phyloP scores from a whole-genome alignment of 1,140 invertebrate species.

The Teleogryllus occipitalis region DNA sequence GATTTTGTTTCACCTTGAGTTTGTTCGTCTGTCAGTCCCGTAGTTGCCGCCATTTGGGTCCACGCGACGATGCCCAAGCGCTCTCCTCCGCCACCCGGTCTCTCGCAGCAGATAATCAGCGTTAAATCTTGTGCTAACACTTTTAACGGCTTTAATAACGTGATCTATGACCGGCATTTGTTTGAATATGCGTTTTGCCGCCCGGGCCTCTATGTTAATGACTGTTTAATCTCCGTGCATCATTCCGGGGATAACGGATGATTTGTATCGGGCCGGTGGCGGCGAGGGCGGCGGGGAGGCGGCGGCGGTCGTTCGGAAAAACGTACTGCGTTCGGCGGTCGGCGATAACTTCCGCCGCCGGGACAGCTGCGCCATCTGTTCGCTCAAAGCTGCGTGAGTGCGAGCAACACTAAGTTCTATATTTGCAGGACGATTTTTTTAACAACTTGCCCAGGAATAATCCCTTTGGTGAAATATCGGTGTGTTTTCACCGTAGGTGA shows the following conservation, averaged over 20 bases:
- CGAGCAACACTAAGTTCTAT: too few species aligned
- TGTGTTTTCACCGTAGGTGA: too few species aligned
- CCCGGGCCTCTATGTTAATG: neutral
- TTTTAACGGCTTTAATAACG: neutral
- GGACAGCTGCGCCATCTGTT: too few species aligned
- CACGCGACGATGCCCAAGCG: neutral
- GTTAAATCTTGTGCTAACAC: constrained; percentile 1
- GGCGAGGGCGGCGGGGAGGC: too few species aligned
- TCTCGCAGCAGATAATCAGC: neutral
- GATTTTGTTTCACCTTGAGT: neutral
- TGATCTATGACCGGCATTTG: neutral
- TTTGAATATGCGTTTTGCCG: neutral
- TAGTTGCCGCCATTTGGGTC: neutral
- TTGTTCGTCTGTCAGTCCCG: neutral
- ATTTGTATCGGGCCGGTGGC: neutral
- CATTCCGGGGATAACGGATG: neutral
- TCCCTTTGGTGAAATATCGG: too few species aligned
- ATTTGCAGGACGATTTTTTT: too few species aligned
- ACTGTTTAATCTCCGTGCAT: constrained; percentile 4
- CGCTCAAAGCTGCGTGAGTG: too few species aligned
- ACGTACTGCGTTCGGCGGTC: too few species aligned
- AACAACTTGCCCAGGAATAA: too few species aligned
- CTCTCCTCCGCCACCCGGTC: neutral
- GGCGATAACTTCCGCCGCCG: too few species aligned
- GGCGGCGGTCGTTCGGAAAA: too few species aligned